phyloP scores from a whole-genome alignment of 2,888 invertebrate species.

The Isotomurus palustris region DNA sequence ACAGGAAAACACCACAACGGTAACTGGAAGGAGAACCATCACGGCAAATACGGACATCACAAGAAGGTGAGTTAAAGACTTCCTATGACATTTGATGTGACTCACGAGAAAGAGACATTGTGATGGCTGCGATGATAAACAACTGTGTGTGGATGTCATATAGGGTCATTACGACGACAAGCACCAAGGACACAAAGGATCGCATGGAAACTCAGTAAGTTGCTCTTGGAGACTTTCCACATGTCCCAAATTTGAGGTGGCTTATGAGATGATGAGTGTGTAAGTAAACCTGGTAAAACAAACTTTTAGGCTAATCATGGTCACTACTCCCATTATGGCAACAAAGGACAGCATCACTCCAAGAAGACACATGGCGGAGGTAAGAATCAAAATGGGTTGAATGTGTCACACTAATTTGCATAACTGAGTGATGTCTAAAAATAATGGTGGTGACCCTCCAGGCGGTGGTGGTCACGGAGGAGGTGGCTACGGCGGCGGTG shows the following conservation, averaged over 20 bases:
- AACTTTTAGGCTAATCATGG: constrained; percentile 37
- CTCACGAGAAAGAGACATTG: no score
- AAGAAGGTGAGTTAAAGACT: constrained; percentile 35
- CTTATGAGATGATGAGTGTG: no score
- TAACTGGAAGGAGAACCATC: constrained; percentile 44
- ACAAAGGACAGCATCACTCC: constrained; percentile 32
- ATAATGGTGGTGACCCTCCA: neutral
- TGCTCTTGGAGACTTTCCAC: neutral
- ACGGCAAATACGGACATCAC: constrained; percentile 42
- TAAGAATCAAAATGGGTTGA: neutral
- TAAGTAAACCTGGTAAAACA: no score
- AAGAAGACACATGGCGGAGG: constrained; percentile 18
- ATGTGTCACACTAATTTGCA: neutral
- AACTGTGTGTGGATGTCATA: no score
- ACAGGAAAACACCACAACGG: constrained; percentile 42
- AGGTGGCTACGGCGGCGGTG: constrained; percentile 29
- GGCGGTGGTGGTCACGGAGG: constrained; percentile 20
- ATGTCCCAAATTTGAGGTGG: neutral
- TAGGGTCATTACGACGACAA: constrained; percentile 44
- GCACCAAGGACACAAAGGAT: constrained; percentile 42
- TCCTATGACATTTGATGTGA: neutral
- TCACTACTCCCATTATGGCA: constrained; percentile 41
- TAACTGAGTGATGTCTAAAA: neutral
- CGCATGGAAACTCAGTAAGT: constrained; percentile 41
- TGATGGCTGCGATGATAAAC: no score